These are phyloP conservation scores for Mamestra configurata DNA, from an alignment of 1,140 invertebrate genomes.

Conservation along the genomic window DNA sequence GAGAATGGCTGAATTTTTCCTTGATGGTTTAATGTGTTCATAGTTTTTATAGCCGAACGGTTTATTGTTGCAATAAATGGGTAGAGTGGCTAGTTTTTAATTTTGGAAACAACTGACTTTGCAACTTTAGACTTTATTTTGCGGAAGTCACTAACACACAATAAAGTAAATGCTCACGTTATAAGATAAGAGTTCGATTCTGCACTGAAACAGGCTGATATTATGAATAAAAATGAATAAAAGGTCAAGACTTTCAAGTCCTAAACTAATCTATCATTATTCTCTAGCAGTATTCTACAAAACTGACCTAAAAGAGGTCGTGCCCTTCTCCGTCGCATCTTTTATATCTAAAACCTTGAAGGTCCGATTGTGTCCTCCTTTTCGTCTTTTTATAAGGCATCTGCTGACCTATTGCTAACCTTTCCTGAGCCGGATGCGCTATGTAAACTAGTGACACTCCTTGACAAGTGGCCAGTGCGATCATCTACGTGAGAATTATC, in stretches of 20 bases:
- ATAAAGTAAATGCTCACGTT: too few species aligned
- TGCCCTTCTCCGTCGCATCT: not conserved
- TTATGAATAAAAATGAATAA: too few species aligned
- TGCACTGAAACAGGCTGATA: too few species aligned
- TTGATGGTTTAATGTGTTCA: not conserved
- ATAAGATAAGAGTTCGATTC: too few species aligned
- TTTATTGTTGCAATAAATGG: not conserved
- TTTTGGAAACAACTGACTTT: not conserved
- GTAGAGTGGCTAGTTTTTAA: too few species aligned
- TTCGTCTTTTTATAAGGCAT: slow-evolving; percentile 26
- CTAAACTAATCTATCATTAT: not conserved
- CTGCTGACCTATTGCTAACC: slow-evolving; percentile 33
- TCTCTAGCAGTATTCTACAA: too few species aligned
- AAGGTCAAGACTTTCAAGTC: too few species aligned
- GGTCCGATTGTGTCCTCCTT: slow-evolving; percentile 3
- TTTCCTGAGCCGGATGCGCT: slow-evolving; percentile 15
- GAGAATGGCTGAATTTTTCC: slow-evolving; percentile 13
- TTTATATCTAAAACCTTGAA: slow-evolving; percentile 6
- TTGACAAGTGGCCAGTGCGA: slow-evolving; percentile 2
- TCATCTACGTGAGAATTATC: slow-evolving; percentile 8
- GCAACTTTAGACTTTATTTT: not conserved
- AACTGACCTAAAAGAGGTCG: not conserved
- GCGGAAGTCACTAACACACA: too few species aligned
- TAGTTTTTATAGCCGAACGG: not conserved
- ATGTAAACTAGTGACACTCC: slow-evolving; percentile 34